These are phyloP conservation scores for Cyclura pinguis DNA, from an alignment of 2,797 vertebrate species.

Conservation along the genomic window DNA sequence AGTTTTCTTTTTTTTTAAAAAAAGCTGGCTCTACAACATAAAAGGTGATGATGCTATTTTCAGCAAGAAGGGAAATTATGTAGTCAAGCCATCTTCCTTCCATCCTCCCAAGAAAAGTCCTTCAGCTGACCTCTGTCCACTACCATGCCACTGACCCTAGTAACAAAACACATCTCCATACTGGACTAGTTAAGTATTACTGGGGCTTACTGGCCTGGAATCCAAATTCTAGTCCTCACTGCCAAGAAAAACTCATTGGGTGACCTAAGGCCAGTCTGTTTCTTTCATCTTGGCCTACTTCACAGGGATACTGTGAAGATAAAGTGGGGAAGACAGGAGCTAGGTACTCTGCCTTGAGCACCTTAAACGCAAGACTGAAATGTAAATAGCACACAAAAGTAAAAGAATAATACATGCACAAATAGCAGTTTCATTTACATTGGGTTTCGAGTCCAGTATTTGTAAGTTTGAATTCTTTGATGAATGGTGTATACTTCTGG, in stretches of 20 bases:
- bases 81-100: background rate
- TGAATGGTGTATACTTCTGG: background rate
- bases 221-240: background rate
- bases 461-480: background rate
- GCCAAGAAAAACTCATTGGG: background rate
- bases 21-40: background rate
- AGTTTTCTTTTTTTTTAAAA: background rate
- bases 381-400: background rate
- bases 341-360: background rate
- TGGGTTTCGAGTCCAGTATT: background rate
- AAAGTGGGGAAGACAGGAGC: background rate
- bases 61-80: background rate
- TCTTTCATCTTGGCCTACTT: background rate
- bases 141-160: background rate
- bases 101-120: background rate
- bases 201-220: background rate
- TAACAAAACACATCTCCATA: background rate
- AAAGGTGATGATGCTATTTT: background rate
- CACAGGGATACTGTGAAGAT: background rate
- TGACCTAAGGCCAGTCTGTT: background rate
- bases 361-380: background rate
- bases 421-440: background rate
- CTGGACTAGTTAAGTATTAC: background rate
- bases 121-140: conserved; percentile 6
- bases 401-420: background rate